Evolutionary conservation across 2,888 invertebrate species (phyloP), one percentile per base, ranked within the genome.

Genomic region (Nudaria mundana): DNA sequence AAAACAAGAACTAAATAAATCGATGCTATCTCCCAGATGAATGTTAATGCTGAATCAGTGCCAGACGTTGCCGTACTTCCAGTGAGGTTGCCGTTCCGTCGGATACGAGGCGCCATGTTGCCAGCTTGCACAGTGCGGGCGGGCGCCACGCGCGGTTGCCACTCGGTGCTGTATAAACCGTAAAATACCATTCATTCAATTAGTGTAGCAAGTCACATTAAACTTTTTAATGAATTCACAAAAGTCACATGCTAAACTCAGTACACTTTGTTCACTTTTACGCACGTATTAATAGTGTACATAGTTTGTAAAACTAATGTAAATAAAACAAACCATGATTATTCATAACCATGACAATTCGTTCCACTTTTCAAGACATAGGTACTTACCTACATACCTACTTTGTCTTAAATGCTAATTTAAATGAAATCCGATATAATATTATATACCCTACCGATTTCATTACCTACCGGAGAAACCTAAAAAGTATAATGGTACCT

Each of bases 151-250:
- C 75, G 71, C 48, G 65, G 81, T 80, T 82, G 82, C 80, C 80
- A 63, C 60, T 63, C 69, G 62, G 70, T 55, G 24, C 56, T 51
- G 54, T 56, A 71, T 62, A 65, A 69, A 71, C 71, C 77, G 80
- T 79, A 80, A 79, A 75, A 80, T 78, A 77, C 76, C 75, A 82
- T 81, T 82, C 82, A 82, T 83, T 81, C 76, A 80, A 81, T 77
- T 80, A 78, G 60, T 67, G 56, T 64, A 62, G 57, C 56, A 58
- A n/a, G n/a, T n/a, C n/a, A 65, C 60, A 68, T 62, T 58, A 56
- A 68, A 65, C 56, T 66, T 69, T 11, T 56, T 69, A 69, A 71
- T 69, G 63, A 66, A 71, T 68, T 63, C 55, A 48, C 63, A 55
- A 58, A 58, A 61, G 47, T 56, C 56, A 57, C 58, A 51, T 62